A percentile compares a stretch with the other conserved stretches of the same genome.
Conservation (phyloP, 2,113 vertebrate genomes). For the Gnathonemus echidnorhynchus region DNA sequence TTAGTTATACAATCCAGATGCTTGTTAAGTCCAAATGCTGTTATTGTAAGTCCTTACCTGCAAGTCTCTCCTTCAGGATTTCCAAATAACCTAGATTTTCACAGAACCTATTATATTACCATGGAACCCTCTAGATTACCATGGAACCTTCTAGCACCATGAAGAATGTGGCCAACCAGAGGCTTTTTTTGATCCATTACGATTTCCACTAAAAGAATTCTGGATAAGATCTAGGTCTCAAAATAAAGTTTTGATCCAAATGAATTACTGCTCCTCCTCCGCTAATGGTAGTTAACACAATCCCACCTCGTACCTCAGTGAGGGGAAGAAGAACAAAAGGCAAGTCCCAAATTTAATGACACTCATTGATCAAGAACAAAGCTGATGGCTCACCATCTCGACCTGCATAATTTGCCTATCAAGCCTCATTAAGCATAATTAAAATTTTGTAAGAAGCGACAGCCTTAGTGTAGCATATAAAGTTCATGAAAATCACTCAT, state of each 20-base stretch:
- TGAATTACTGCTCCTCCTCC: not conserved
- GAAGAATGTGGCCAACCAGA: not conserved
- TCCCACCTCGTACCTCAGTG: not conserved
- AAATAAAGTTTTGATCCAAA: not conserved
- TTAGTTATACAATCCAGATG: not conserved
- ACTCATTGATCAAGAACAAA: constrained; percentile 11
- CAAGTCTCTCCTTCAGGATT: not conserved
- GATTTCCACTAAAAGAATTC: not conserved
- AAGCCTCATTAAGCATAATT: constrained; percentile 12
- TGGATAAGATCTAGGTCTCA: not conserved
- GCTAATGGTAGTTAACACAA: not conserved
- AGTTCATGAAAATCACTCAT: not conserved
- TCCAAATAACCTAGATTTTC: not conserved
- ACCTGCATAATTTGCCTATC: not conserved
- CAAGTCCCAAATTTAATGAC: not conserved
- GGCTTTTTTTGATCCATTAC: not conserved
- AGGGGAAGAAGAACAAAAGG: not conserved
- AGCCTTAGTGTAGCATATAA: not conserved
- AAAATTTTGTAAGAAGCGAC: not conserved
- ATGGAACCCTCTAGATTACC: not conserved
- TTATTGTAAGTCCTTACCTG: not conserved
- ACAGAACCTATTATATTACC: not conserved
- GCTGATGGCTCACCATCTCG: not conserved
- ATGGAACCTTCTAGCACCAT: not conserved
- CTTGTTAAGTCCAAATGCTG: not conserved